Evolutionary conservation across 2,113 vertebrate genomes (phyloP), one percentile per base, ranked within the genome.

Genomic region (Cyprinodon brontotheroides): DNA sequence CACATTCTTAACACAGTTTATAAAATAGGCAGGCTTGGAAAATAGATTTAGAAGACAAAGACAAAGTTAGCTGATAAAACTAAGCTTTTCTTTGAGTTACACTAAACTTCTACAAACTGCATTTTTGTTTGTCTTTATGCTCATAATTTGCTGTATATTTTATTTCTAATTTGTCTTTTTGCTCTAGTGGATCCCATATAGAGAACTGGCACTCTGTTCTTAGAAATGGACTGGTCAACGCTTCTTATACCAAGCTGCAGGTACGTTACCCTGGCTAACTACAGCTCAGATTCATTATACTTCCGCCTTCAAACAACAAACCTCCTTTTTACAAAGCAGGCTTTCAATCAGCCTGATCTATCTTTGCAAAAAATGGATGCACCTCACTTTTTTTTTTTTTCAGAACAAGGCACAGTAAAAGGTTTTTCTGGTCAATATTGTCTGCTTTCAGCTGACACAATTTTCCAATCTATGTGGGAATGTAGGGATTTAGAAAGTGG

Each of bases 131-230:
- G 41, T 83, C 67, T 53, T 61, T 82, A 65, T 65, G 82, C 79
- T 81, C 75, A 68, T 70, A 84, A 70, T 78, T 73, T 86, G 81
- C 78, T 71, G 79, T 68, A 82, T 81, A 76, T 83, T 68, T 85
- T 61, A 48, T 72, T 69, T 85, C 66, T 77, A 47, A 39, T 89
- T 76, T 92, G 64, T 90, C 11, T 70, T 13, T 89, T 5, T 84
- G 81, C 80, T 93, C 87, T 93, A 99, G 98, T 83, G 98, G 98
- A 94, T 99, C 98, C 94, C 98, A 99, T 94, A 99, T 99, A 93
- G 98, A 99, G 94, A 99, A 99, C 94, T 99, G 98, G 98, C 98
- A 99, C 90, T 99, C 98, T 86, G 98, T 99, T 94, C 96, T 99
- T 92, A 97, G 98, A 93, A 99, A 98, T 61, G 98, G 98, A 91